A percentile compares a stretch with the other conserved stretches of the same genome.
These are phyloP conservation scores for Macaria liturata DNA, from an alignment of 2,888 invertebrate genomes.

Conservation along the genomic window DNA sequence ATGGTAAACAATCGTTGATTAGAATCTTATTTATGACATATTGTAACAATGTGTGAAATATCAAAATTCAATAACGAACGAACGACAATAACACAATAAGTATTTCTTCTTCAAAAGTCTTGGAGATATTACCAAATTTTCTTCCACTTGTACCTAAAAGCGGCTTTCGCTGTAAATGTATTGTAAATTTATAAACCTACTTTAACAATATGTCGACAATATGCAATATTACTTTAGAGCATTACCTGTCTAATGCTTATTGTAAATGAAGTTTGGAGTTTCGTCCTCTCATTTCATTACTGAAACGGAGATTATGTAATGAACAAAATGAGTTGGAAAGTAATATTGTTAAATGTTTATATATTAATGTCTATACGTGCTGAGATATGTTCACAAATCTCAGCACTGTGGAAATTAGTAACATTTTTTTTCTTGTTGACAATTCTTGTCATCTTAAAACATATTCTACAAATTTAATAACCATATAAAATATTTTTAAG, in stretches of 20 bases:
- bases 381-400: no score
- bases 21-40: no score
- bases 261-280: constrained; percentile 18
- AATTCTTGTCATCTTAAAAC: no score
- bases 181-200: constrained; percentile 58
- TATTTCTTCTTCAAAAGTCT: constrained; percentile 13
- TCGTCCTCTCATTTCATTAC: constrained; percentile 15
- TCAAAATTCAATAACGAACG: no score
- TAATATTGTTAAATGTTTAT: constrained; percentile 10
- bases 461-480: no score
- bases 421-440: no score
- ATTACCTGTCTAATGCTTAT: constrained; percentile 32
- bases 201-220: constrained; percentile 37
- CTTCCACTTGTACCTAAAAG: constrained; percentile 38
- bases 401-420: no score
- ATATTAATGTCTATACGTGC: no score
- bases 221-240: constrained; percentile 34
- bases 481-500: no score
- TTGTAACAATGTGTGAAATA: no score
- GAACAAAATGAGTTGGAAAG: constrained; percentile 12
- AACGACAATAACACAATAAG: no score
- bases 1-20: no score
- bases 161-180: constrained; percentile 57
- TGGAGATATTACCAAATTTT: background rate
- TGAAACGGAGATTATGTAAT: constrained; percentile 15